These are phyloP conservation scores for Heliconius eleuchia DNA, from an alignment of 1,140 invertebrate genomes.

Conservation along the genomic window DNA sequence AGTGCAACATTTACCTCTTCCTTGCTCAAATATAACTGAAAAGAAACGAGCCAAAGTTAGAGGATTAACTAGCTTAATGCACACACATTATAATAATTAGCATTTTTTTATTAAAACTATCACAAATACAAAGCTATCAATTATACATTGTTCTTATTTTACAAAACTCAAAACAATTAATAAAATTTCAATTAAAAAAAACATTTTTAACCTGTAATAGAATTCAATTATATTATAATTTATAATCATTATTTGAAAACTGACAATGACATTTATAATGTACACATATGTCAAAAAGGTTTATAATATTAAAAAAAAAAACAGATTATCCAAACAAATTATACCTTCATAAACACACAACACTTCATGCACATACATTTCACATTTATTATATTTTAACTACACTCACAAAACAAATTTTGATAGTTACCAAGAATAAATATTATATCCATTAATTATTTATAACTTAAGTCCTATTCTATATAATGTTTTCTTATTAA, in stretches of 20 bases:
- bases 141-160: background rate
- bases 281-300: background rate
- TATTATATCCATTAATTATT: background rate
- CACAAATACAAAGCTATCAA: background rate
- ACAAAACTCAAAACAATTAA: no score
- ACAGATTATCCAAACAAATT: background rate
- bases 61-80: slow-evolving; percentile 41
- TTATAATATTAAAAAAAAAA: no score
- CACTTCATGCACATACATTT: slow-evolving; percentile 26
- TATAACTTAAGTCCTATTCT: background rate
- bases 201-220: background rate
- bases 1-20: slow-evolving; percentile 63
- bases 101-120: background rate
- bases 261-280: background rate
- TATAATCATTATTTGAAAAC: background rate
- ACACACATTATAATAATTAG: slow-evolving; percentile 10
- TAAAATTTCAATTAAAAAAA: no score
- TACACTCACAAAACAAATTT: background rate
- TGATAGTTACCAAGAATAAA: background rate
- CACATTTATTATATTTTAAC: background rate
- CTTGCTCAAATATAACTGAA: slow-evolving; percentile 73
- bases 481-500: no score
- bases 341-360: slow-evolving; percentile 18
- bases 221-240: background rate
- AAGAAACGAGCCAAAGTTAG: slow-evolving; percentile 70